phyloP scores from a whole-genome alignment of 2,888 invertebrate species.

The Apotomis turbidana region DNA sequence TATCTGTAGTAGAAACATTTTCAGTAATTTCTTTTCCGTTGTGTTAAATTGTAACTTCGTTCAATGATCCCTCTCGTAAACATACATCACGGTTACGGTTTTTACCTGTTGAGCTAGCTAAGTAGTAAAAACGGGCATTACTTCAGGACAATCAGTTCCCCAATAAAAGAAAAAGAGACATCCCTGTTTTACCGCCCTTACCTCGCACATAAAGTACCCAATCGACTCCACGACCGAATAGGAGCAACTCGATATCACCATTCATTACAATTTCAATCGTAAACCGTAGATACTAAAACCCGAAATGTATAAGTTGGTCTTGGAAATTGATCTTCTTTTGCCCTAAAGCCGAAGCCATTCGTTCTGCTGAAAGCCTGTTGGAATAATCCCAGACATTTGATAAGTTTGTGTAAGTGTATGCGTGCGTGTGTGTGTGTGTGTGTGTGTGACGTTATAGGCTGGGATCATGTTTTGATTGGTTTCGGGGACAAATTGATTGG shows the following conservation, averaged over 20 bases:
- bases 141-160: slow-evolving; percentile 37
- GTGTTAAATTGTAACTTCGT: too few relatives aligned
- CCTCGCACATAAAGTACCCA: slow-evolving; percentile 24
- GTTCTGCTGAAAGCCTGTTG: slow-evolving; percentile 27
- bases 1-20: too few relatives aligned
- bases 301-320: not conserved
- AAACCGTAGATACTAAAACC: not conserved
- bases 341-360: slow-evolving; percentile 14
- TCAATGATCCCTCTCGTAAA: slow-evolving; percentile 3
- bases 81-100: slow-evolving; percentile 19
- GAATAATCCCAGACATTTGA: slow-evolving; percentile 37
- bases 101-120: slow-evolving; percentile 35
- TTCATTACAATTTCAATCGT: not conserved
- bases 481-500: slow-evolving; percentile 24
- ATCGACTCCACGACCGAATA: not conserved
- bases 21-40: too few relatives aligned
- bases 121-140: slow-evolving; percentile 34
- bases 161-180: slow-evolving; percentile 37
- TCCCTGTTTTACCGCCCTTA: slow-evolving; percentile 32
- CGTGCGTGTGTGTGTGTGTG: not conserved
- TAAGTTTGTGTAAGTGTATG: slow-evolving; percentile 19
- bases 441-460: slow-evolving; percentile 20
- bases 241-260: too few relatives aligned
- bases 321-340: not conserved
- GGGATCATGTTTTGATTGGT: slow-evolving; percentile 30